These are phyloP conservation scores for Vimba vimba DNA, from an alignment of 2,113 vertebrate genomes.

Conservation along the genomic window DNA sequence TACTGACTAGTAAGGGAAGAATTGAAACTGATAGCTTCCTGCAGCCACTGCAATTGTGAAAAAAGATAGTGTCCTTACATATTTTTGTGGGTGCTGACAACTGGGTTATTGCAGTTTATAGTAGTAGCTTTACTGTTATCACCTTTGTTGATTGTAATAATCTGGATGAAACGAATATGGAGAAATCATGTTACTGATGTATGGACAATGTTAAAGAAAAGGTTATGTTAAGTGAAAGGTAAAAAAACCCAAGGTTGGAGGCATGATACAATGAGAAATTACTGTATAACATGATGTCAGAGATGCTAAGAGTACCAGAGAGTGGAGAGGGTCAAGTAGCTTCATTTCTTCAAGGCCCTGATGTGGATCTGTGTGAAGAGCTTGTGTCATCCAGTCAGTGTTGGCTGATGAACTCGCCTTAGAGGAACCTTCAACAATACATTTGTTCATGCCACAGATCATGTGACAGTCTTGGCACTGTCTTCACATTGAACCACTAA, in stretches of 20 bases:
- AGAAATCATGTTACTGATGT: neutral
- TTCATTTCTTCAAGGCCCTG: neutral
- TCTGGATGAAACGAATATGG: neutral
- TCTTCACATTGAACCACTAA: constrained; percentile 2
- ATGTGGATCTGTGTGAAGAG: neutral
- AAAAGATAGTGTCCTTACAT: neutral
- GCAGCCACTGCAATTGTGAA: neutral
- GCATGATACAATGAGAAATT: neutral
- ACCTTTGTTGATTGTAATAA: neutral
- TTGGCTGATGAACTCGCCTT: neutral
- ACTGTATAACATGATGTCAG: neutral
- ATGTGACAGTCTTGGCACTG: neutral
- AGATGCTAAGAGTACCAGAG: neutral
- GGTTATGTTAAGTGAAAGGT: neutral
- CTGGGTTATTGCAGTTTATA: neutral
- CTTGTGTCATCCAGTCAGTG: neutral
- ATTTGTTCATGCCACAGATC: neutral
- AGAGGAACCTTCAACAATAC: neutral
- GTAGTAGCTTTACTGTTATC: neutral
- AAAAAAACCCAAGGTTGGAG: neutral
- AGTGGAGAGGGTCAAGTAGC: neutral
- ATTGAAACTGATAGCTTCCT: neutral
- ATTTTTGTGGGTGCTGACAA: neutral
- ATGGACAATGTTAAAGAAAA: neutral
- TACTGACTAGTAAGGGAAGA: neutral